These are phyloP conservation scores for Pachydiplax longipennis DNA, from an alignment of 2,888 invertebrate genomes.

Conservation along the genomic window DNA sequence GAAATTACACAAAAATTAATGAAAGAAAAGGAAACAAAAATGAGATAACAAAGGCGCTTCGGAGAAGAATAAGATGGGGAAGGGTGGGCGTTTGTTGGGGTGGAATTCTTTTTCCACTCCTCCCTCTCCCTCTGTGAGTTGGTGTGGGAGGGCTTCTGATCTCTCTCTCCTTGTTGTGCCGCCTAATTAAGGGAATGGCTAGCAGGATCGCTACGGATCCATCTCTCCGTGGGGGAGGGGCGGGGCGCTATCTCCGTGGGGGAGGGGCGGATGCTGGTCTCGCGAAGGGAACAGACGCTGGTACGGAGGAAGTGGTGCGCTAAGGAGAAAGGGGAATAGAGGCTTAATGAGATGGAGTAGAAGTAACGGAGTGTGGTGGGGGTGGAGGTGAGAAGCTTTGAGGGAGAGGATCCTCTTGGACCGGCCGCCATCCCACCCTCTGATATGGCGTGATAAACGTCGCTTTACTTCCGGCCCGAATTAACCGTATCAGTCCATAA, in stretches of 20 bases:
- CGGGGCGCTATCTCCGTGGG: no score
- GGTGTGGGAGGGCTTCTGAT: background rate
- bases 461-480: slow-evolving; percentile 23
- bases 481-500: slow-evolving; percentile 31
- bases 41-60: slow-evolving; percentile 32
- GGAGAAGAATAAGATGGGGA: background rate
- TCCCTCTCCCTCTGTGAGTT: background rate
- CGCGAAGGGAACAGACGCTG: background rate
- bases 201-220: slow-evolving; percentile 10
- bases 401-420: background rate
- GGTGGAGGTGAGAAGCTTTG: background rate
- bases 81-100: background rate
- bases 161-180: slow-evolving; percentile 14
- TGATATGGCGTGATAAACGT: slow-evolving; percentile 40
- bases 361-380: background rate
- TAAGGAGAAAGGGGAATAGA: background rate
- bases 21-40: slow-evolving; percentile 39
- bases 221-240: no score
- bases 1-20: slow-evolving; percentile 43
- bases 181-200: slow-evolving; percentile 42
- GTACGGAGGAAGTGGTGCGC: background rate
- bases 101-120: background rate
- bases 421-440: background rate
- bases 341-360: slow-evolving; percentile 14
- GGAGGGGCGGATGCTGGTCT: background rate